Base-by-base conservation (phyloP, 2,888 invertebrate species). In the Chalcosyrphus nemorum region DNA sequence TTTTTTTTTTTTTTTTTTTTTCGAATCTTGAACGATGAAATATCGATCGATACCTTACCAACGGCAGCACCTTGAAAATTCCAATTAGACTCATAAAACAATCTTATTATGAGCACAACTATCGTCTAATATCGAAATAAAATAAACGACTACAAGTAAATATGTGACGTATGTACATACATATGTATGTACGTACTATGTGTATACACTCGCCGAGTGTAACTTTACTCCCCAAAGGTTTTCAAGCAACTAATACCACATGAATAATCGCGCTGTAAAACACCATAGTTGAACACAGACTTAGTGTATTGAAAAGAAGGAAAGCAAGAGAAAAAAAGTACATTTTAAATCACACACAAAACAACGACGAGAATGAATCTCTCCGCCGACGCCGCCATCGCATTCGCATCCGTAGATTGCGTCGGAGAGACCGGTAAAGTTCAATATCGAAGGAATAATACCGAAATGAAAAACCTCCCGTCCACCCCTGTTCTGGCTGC, bases 381-480 rank as follows among this genome's bases (percentile, higher is more conserved):
- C 21, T 45, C 29, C 19, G 52, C 57, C 21, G 50, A 15, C 41
- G 50, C 21, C 41, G 41, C 45, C 2, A 61, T 45, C 35, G 50
- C 41, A 81, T 54, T 74, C 68, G 43, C 65, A 71, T 65, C 41
- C 66, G 57, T 27, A 52, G 76, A 59, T 81, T 76, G 71, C 47
- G 74, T 70, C 63, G 65, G 43, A 71, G 38, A 76, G 61, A 77
- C 81, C 72, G 77, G 65, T 72, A 72, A 82, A 82, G 77, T 82
- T 82, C 77, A 82, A 82, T 77, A 77, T 66, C 76, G 71, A 77
- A 82, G 61, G 76, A 75, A 71, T 63, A 81, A 68, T 54, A 59
- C 41, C 15, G 35, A 66, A 52, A 54, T 19, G n/a, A 38, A 80
- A 59, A 32, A 21, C 32, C 38, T 63, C 50, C 70, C 27, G 15